phyloP scores from a whole-genome alignment of 2,888 invertebrate genomes.

The Nebria brevicollis region DNA sequence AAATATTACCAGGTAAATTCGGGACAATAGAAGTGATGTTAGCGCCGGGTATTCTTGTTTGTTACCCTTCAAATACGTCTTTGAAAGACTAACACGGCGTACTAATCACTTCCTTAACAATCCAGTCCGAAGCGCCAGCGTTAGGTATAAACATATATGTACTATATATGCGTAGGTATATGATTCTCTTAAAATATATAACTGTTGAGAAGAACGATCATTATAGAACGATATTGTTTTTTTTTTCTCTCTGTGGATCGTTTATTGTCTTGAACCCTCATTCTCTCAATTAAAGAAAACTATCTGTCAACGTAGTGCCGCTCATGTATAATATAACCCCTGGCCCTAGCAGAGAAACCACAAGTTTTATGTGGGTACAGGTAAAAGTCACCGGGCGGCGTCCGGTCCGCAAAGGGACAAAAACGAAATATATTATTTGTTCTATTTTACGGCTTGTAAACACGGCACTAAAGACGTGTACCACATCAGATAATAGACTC shows the following conservation, averaged over 20 bases:
- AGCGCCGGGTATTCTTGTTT: constrained; percentile 49
- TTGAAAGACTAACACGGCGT: constrained; percentile 52
- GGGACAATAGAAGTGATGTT: constrained; percentile 47
- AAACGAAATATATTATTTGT: constrained; percentile 54
- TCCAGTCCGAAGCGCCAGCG: constrained; percentile 26
- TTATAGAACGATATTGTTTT: too few relatives aligned
- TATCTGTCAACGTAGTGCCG: constrained; percentile 16
- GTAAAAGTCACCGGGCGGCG: constrained; percentile 44
- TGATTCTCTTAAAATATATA: too few relatives aligned
- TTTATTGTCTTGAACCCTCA: background rate
- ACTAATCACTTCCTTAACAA: constrained; percentile 49
- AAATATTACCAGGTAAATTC: constrained; percentile 18
- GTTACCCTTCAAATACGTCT: constrained; percentile 50
- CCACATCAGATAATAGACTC: constrained; percentile 44
- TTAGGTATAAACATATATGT: background rate
- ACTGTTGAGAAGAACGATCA: too few relatives aligned
- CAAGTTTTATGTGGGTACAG: constrained; percentile 36
- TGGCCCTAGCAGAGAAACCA: constrained; percentile 13
- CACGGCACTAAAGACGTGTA: constrained; percentile 55
- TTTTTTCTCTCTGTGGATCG: too few relatives aligned
- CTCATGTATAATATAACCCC: background rate
- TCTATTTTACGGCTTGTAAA: constrained; percentile 56
- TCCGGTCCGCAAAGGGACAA: constrained; percentile 48
- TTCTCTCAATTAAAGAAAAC: constrained; percentile 27
- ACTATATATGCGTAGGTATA: too few relatives aligned